A percentile compares a stretch with the other conserved stretches of the same genome.
These are phyloP conservation scores for Dolichoris vasculosae DNA, from an alignment of 1,140 invertebrate genomes.

Conservation along the genomic window DNA sequence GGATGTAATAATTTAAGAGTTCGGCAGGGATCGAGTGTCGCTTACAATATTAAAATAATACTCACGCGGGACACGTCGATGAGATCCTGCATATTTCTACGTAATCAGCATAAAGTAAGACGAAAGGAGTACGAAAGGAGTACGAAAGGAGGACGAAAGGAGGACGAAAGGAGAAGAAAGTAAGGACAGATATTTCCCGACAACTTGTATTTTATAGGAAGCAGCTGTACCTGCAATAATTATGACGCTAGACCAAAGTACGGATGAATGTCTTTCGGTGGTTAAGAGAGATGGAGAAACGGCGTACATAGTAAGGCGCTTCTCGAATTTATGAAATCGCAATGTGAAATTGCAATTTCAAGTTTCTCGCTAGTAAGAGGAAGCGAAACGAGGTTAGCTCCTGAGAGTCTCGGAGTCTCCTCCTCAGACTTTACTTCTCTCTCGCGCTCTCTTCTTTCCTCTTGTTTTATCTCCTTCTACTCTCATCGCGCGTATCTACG, in stretches of 20 bases:
- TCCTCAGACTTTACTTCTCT: not conserved
- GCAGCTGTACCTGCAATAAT: constrained; percentile 19
- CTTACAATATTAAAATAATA: not conserved
- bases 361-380: constrained; percentile 58
- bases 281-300: not conserved
- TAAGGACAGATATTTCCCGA: not conserved
- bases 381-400: constrained; percentile 52
- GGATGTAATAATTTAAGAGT: not conserved
- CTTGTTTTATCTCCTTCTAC: not conserved
- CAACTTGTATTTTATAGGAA: constrained; percentile 9
- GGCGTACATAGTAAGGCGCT: not conserved
- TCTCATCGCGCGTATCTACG: not conserved
- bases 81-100: not conserved
- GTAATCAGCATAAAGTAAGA: not conserved
- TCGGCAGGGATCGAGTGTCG: not conserved
- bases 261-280: not conserved
- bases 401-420: not conserved
- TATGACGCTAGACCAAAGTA: not conserved
- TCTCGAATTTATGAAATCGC: constrained; percentile 67
- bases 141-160: too few relatives aligned
- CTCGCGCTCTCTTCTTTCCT: not conserved
- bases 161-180: too few relatives aligned
- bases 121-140: too few relatives aligned
- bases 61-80: not conserved
- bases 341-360: constrained; percentile 61